Percentiles rank a stretch among this genome's conserved stretches.
These are phyloP conservation scores for Dromaius novaehollandiae DNA, from an alignment of 2,113 vertebrate genomes.

Conservation along the genomic window DNA sequence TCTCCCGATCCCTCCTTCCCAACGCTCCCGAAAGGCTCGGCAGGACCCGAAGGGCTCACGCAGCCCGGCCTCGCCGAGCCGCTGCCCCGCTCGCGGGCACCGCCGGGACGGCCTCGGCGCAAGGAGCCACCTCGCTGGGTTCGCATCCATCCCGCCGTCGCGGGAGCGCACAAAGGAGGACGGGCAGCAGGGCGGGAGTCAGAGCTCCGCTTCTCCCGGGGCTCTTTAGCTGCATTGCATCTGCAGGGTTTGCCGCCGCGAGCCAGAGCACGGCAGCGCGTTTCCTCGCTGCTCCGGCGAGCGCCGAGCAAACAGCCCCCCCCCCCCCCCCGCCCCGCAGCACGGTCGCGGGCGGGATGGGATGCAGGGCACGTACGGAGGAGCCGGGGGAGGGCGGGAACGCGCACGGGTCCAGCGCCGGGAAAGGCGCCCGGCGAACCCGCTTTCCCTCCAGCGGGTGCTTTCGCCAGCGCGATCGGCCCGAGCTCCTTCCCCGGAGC, in stretches of 20 bases:
- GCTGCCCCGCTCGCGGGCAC: background rate
- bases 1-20: background rate
- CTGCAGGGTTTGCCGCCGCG: background rate
- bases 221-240: background rate
- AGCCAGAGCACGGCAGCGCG: background rate
- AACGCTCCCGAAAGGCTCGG: accelerated
- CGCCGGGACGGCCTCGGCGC: background rate
- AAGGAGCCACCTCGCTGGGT: background rate
- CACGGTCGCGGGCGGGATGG: accelerated
- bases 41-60: background rate
- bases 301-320: background rate
- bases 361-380: background rate
- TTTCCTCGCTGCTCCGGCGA: background rate
- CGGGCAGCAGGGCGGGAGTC: no score
- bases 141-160: no score
- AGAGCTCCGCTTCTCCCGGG: background rate
- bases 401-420: accelerated
- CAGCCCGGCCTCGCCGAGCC: background rate
- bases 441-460: no score
- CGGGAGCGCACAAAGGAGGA: no score
- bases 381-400: background rate
- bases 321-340: background rate
- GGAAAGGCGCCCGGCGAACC: background rate
- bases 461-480: background rate
- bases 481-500: background rate